Evolutionary conservation across 2,113 vertebrate species (phyloP), one percentile per base, ranked within the genome.

Genomic region (Prionailurus bengalensis): DNA sequence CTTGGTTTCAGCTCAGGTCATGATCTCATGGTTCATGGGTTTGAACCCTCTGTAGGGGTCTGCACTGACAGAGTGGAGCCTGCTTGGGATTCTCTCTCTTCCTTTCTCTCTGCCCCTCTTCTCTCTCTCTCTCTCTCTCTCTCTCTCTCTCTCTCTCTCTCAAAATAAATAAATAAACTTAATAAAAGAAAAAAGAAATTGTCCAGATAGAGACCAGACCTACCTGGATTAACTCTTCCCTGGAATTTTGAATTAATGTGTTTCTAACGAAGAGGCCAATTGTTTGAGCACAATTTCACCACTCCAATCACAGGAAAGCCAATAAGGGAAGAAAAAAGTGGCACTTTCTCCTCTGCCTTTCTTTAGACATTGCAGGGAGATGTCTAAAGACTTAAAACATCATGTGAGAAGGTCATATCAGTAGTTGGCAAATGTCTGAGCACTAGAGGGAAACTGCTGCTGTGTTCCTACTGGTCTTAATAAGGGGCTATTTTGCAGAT

Each of bases 381-480:
- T 31, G 16, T 84, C 91, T 82, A 76, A 87, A 82, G 36, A 39
- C 36, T 53, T 39, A 39, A 96, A 53, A 86, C n/a, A 68, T 81
- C 81, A 19, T 61, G n/a, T 68, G 61, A 91, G 7, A 66, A 9
- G 65, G 29, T 89, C 42, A 3, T 79, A 19, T 58, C 58, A 78
- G 36, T 48, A 85, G 42, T 83, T 80, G 80, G 33, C 79, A 97
- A 93, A 74, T 70, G 55, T 85, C 85, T 53, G 39, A 31, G 25
- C 29, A 19, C 15, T 45, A 25, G 39, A 79, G 85, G n/a, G 71
- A 88, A 84, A 71, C 33, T 91, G 73, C 73, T 87, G 39, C 61
- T 78, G 6, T 93, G 51, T 71, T 86, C 23, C 29, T 36, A 23
- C 21, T 85, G 39, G 27, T 61, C 33, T 48, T 79, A 17, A 73